Conservation (phyloP, 2,888 invertebrate genomes). For the Diarsia brunnea region DNA sequence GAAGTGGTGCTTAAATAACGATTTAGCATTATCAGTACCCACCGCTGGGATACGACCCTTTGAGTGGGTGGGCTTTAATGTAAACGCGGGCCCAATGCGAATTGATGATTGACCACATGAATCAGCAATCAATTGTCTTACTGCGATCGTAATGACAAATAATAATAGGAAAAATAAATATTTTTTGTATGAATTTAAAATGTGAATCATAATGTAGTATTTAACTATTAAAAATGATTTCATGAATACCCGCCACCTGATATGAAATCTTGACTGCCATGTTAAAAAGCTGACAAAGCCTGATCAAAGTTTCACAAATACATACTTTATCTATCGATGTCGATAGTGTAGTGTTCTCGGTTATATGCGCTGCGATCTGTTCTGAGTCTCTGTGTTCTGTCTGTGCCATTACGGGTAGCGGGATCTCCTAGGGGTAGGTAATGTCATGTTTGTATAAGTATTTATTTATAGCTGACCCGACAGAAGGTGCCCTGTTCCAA, state of each 20-base stretch:
- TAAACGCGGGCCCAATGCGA: too few relatives aligned
- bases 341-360: slow-evolving; percentile 27
- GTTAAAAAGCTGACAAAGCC: not conserved
- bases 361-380: slow-evolving; percentile 23
- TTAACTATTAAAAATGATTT: too few relatives aligned
- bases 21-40: not conserved
- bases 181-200: too few relatives aligned
- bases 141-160: too few relatives aligned
- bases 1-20: not conserved
- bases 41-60: not conserved
- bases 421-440: slow-evolving; percentile 49
- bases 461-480: not conserved
- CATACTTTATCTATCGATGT: slow-evolving; percentile 39
- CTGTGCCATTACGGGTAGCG: slow-evolving; percentile 39
- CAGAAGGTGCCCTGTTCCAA: not conserved
- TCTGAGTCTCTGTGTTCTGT: slow-evolving; percentile 31
- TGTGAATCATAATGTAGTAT: too few relatives aligned
- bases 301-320: slow-evolving; percentile 19
- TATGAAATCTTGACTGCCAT: not conserved
- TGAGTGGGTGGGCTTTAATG: too few relatives aligned
- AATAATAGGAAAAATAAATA: too few relatives aligned
- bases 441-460: not conserved
- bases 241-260: too few relatives aligned
- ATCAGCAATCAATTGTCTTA: too few relatives aligned
- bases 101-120: too few relatives aligned